Evolutionary conservation across 2,888 invertebrate genomes (phyloP), one percentile per base, ranked within the genome.

Genomic region (Phragmatobia fuliginosa): DNA sequence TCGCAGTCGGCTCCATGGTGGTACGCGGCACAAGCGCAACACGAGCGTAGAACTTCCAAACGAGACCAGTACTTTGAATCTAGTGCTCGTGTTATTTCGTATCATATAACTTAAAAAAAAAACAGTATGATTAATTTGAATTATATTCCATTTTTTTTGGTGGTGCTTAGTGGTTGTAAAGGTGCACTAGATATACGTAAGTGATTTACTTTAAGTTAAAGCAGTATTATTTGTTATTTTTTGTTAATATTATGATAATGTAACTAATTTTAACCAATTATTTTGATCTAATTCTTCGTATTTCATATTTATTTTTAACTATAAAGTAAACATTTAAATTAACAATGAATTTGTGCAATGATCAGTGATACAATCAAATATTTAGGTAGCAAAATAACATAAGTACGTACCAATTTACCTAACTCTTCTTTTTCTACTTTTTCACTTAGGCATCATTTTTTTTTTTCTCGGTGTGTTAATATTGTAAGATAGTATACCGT

Each of bases 131-230:
- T 73, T 45, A 21, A 33, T 66, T 68, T 69, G 31, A 76, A 70
- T 67, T 70, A 67, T 68, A 16, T 84, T 72, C 73, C 85, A 72
- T 80, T 85, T 71, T 73, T 91, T 16, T 73, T 86, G 25, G 67
- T 80, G 49, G 70, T 87, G 74, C 73, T 88, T 28, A 82, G 80
- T 73, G 74, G 65, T 67, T 86, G 87, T 72, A 81, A 83, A 74
- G 90, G 90, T 75, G 82, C 85, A 33, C 72, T 88, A 66, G 89
- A 92, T 77, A 82, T 93, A 52, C 88, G 94, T 94, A 83, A 90
- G 93, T 89, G 38, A 49, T 71, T 62, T 56, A 60, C 32, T 31
- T 32, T n/a, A 8, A 58, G 5, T 52, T 60, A n/a, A 16, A 10
- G 49, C 6, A 45, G 18, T 32, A 32, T 59, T 10, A 32, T 10